Evolutionary conservation across 2,113 vertebrate species (phyloP).

Genomic region (Mesoclemmys tuberculata): DNA sequence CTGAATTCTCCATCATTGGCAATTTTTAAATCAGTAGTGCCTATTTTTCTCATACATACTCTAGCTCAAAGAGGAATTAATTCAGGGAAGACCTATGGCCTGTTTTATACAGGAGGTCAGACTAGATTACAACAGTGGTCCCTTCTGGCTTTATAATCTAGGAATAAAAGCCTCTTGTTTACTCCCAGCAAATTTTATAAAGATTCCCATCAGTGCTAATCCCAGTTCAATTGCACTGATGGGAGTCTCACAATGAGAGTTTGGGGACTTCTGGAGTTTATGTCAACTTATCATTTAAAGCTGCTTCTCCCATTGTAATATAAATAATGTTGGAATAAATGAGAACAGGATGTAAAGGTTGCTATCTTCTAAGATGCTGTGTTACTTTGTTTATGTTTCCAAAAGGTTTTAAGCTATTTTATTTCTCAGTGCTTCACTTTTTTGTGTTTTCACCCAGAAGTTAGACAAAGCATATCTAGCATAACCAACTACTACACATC

Average conservation of each 20-base stretch:
- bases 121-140: too few species aligned
- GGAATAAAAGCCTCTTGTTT: background rate
- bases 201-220: background rate
- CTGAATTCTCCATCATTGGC: too few species aligned
- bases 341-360: background rate
- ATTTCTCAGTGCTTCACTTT: background rate
- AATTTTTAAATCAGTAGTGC: too few species aligned
- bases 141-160: too few species aligned
- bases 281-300: background rate
- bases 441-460: background rate
- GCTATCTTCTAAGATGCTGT: background rate
- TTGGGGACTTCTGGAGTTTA: background rate
- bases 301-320: background rate
- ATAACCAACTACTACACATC: background rate
- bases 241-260: background rate
- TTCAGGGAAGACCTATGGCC: too few species aligned
- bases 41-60: too few species aligned
- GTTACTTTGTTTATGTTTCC: background rate
- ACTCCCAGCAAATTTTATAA: background rate
- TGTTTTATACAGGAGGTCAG: too few species aligned
- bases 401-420: background rate
- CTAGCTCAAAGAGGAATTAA: too few species aligned
- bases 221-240: background rate
- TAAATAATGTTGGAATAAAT: background rate
- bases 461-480: background rate